A percentile compares a stretch with the other conserved stretches of the same genome.
Conservation (phyloP, 1,140 invertebrate species). For the Anagrus nilaparvatae region DNA sequence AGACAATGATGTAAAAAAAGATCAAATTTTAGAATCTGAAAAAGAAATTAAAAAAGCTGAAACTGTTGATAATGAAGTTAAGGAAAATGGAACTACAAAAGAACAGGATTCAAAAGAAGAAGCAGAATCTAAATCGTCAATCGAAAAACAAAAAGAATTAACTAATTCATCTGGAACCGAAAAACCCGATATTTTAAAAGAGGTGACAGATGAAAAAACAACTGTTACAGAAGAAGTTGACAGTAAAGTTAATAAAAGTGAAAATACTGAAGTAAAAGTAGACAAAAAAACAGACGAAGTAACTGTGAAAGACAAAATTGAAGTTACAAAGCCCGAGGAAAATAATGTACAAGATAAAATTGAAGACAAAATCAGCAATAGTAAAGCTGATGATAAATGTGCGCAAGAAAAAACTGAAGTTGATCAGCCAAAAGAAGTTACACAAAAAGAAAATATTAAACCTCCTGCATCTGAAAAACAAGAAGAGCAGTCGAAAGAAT, state of each 20-base stretch:
- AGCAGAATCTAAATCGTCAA: slow-evolving; percentile 8
- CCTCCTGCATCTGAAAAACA: neutral
- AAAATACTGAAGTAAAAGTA: slow-evolving; percentile 5
- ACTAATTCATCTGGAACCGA: too few relatives aligned
- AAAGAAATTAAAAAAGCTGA: slow-evolving; percentile 14
- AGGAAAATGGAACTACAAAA: slow-evolving; percentile 17
- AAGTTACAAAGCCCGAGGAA: slow-evolving; percentile 11
- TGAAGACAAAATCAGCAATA: slow-evolving; percentile 10
- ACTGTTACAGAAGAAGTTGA: slow-evolving; percentile 12
- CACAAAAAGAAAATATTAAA: slow-evolving; percentile 5
- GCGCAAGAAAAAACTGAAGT: slow-evolving; percentile 7
- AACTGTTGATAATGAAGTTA: too few relatives aligned
- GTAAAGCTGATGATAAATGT: slow-evolving; percentile 11
- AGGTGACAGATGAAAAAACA: slow-evolving; percentile 15
- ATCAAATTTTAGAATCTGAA: slow-evolving; percentile 6
- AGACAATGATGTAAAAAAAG: slow-evolving; percentile 18
- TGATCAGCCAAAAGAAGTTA: slow-evolving; percentile 12
- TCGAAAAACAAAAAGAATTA: too few relatives aligned
- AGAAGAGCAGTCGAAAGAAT: slow-evolving; percentile 1
- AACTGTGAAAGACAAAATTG: slow-evolving; percentile 11
- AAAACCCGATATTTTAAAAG: too few relatives aligned
- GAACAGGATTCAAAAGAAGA: slow-evolving; percentile 7
- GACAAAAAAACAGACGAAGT: slow-evolving; percentile 8
- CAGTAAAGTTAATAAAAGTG: too few relatives aligned
- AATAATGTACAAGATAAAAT: slow-evolving; percentile 12